Conservation (phyloP, 2,113 vertebrate species). For the Dolichallabes microphthalmus region DNA sequence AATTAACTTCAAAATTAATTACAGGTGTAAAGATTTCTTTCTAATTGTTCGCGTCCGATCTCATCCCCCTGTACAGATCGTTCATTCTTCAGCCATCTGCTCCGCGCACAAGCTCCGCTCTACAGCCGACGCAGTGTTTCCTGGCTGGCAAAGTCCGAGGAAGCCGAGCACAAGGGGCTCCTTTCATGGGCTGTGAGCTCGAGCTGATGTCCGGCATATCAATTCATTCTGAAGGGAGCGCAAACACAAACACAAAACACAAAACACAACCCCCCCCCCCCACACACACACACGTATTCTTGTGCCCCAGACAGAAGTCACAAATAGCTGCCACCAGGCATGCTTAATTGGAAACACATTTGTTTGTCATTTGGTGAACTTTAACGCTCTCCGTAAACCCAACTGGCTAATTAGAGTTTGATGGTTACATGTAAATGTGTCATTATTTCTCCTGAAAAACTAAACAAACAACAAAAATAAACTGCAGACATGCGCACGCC, state of each 20-base stretch:
- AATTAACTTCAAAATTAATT: background rate
- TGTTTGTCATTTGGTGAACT: constrained; percentile 77
- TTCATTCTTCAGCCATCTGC: constrained; percentile 73
- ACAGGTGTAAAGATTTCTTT: background rate
- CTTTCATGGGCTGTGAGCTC: constrained; percentile 67
- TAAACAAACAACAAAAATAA: constrained; percentile 21
- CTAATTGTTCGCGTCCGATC: background rate
- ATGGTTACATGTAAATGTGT: constrained; percentile 76
- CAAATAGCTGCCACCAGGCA: constrained; percentile 67
- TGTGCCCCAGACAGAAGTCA: constrained; percentile 44
- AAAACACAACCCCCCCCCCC: background rate
- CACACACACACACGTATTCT: constrained; percentile 46
- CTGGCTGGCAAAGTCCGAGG: constrained; percentile 64
- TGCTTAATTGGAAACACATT: constrained; percentile 72
- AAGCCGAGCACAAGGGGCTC: constrained; percentile 65
- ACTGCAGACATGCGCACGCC: constrained; percentile 53
- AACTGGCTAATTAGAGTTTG: constrained; percentile 77
- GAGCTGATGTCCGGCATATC: constrained; percentile 57
- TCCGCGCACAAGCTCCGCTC: constrained; percentile 63
- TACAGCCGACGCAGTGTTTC: constrained; percentile 65
- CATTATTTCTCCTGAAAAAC: constrained; percentile 67
- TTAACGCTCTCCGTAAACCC: constrained; percentile 64
- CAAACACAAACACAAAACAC: constrained; percentile 22
- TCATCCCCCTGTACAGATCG: constrained; percentile 26
- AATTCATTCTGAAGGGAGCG: constrained; percentile 52